Conservation (phyloP, 2,888 invertebrate species). For the Flexamia atlantica region DNA sequence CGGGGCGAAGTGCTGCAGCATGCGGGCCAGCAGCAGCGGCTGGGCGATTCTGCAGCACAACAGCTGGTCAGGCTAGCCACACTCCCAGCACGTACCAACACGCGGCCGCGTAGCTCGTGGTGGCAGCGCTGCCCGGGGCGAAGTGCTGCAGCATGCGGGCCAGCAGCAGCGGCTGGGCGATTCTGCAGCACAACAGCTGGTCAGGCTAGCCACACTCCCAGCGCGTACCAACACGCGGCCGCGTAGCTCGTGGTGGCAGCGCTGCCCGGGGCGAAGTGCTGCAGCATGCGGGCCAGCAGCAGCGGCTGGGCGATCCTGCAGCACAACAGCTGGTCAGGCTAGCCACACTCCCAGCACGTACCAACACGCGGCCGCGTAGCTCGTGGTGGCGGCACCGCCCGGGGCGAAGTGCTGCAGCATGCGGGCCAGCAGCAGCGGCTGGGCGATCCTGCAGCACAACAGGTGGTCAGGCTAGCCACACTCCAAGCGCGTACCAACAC, state of each 20-base stretch:
- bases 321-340: no score
- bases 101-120: slow-evolving; percentile 77
- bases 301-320: slow-evolving; percentile 73
- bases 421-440: slow-evolving; percentile 74
- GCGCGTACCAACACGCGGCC: slow-evolving; percentile 87
- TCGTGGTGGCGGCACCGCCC: slow-evolving; percentile 66
- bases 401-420: slow-evolving; percentile 74
- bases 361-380: slow-evolving; percentile 82
- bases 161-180: slow-evolving; percentile 71
- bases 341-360: slow-evolving; percentile 83
- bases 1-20: slow-evolving; percentile 74
- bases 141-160: slow-evolving; percentile 74
- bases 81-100: slow-evolving; percentile 74
- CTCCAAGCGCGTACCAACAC: slow-evolving; percentile 85
- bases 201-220: slow-evolving; percentile 76
- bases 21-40: slow-evolving; percentile 73
- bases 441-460: slow-evolving; percentile 70
- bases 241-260: slow-evolving; percentile 71
- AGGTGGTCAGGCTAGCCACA: slow-evolving; percentile 72
- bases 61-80: no score
- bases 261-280: slow-evolving; percentile 73
- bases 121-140: slow-evolving; percentile 68
- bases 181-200: no score
- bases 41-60: slow-evolving; percentile 71
- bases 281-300: slow-evolving; percentile 74